Percentiles rank a stretch among this genome's conserved stretches.
Conservation (phyloP, 64 coral and sea anemone species). For the Orbicella faveolata region DNA sequence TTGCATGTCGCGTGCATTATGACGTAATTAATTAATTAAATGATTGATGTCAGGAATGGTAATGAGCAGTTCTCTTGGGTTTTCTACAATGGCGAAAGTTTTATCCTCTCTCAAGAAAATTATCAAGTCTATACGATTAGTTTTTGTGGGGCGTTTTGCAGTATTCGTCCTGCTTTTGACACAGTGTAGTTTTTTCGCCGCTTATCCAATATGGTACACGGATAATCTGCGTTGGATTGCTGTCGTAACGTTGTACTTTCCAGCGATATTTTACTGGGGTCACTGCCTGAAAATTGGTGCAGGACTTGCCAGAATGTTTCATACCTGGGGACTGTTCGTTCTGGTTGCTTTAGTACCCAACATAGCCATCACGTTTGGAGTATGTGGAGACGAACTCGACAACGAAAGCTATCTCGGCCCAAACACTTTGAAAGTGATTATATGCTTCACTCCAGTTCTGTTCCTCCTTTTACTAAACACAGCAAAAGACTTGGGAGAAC, state of each 20-base stretch:
- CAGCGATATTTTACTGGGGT: neutral
- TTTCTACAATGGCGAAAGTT: neutral
- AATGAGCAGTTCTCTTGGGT: too few relatives aligned
- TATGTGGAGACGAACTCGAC: constrained; percentile 33
- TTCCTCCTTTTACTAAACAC: constrained; percentile 47
- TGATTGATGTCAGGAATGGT: too few relatives aligned
- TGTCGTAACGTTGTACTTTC: neutral
- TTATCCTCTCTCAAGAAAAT: neutral
- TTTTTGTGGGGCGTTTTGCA: neutral
- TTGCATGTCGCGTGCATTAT: too few relatives aligned
- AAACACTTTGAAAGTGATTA: constrained; percentile 25
- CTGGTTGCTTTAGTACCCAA: neutral
- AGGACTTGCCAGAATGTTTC: neutral
- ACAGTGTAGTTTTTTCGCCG: neutral
- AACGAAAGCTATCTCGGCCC: constrained; percentile 36
- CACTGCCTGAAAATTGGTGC: neutral
- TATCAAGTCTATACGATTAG: neutral
- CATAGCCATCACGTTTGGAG: neutral
- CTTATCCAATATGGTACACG: neutral
- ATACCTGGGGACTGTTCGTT: neutral
- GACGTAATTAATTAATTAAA: too few relatives aligned
- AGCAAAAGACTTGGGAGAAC: neutral
- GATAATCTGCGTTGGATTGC: neutral
- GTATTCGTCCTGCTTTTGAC: neutral
- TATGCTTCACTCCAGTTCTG: constrained; percentile 36